These are phyloP conservation scores for Olivierus martensii DNA, from an alignment of 1,140 invertebrate genomes.

Conservation along the genomic window DNA sequence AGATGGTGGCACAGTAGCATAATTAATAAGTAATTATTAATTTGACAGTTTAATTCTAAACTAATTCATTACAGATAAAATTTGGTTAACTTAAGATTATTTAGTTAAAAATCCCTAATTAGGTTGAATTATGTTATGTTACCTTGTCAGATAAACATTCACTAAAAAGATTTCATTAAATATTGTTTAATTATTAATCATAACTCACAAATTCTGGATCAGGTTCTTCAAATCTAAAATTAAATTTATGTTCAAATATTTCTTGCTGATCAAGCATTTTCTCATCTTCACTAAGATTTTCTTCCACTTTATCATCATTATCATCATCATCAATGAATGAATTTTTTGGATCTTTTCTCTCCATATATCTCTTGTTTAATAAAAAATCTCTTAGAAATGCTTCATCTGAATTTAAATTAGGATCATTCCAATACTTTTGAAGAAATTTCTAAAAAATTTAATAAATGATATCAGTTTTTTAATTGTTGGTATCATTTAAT, in stretches of 20 bases:
- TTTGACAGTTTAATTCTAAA: too few species aligned
- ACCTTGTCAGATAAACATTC: too few species aligned
- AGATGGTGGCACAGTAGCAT: conserved; percentile 1
- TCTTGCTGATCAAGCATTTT: conserved; percentile 47
- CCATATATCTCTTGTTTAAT: conserved; percentile 61
- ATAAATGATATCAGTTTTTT: too few species aligned
- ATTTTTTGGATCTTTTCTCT: neutral
- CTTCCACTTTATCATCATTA: conserved; percentile 1
- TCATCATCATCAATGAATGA: neutral
- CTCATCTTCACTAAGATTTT: conserved; percentile 39
- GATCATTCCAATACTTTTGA: conserved; percentile 62
- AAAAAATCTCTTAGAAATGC: conserved; percentile 85
- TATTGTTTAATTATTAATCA: too few species aligned
- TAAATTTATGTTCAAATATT: conserved; percentile 88
- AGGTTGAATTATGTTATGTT: too few species aligned
- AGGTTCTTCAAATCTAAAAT: conserved; percentile 93
- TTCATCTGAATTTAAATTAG: conserved; percentile 66
- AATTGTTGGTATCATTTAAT: too few species aligned
- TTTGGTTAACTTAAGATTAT: too few species aligned
- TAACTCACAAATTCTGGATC: conserved; percentile 71
- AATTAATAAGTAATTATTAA: neutral
- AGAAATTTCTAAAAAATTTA: conserved; percentile 36
- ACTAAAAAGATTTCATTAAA: too few species aligned
- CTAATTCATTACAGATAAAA: too few species aligned
- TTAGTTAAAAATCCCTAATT: too few species aligned